Evolutionary conservation across 2,113 vertebrate species (phyloP).

Genomic region (Parus major): DNA sequence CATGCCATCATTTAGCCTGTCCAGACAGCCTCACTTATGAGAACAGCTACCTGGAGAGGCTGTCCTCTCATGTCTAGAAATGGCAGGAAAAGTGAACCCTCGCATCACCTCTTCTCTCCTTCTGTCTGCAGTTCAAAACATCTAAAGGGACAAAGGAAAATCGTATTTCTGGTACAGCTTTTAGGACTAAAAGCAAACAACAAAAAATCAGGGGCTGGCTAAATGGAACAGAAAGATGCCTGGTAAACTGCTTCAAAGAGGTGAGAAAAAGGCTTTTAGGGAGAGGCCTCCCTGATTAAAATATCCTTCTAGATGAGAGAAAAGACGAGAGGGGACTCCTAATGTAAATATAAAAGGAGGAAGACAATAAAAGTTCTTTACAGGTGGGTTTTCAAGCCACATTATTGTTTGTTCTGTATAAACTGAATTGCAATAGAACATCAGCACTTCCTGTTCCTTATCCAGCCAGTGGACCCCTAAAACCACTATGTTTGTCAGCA

Average conservation of each 20-base stretch:
- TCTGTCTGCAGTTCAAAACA: not conserved
- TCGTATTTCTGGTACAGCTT: not conserved
- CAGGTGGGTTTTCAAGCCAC: not conserved
- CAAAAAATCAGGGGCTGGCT: not conserved
- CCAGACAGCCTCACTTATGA: not conserved
- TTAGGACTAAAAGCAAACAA: not conserved
- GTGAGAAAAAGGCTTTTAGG: not conserved
- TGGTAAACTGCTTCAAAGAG: not conserved
- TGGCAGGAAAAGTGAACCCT: not conserved
- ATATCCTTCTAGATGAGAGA: not conserved
- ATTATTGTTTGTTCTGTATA: not conserved
- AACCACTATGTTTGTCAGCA: not conserved
- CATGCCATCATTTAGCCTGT: not conserved
- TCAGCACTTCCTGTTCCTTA: not conserved
- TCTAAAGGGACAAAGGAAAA: not conserved
- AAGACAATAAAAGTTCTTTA: not conserved
- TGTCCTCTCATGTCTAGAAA: not conserved
- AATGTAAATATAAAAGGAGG: not conserved
- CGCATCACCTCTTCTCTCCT: not conserved
- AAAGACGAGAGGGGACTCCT: not conserved
- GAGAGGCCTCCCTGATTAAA: not conserved
- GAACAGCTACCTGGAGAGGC: not conserved
- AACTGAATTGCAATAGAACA: not conserved
- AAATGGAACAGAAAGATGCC: not conserved
- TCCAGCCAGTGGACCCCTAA: not conserved